Evolutionary conservation across 2,888 invertebrate genomes (phyloP).

Genomic region (Sturmia bella): DNA sequence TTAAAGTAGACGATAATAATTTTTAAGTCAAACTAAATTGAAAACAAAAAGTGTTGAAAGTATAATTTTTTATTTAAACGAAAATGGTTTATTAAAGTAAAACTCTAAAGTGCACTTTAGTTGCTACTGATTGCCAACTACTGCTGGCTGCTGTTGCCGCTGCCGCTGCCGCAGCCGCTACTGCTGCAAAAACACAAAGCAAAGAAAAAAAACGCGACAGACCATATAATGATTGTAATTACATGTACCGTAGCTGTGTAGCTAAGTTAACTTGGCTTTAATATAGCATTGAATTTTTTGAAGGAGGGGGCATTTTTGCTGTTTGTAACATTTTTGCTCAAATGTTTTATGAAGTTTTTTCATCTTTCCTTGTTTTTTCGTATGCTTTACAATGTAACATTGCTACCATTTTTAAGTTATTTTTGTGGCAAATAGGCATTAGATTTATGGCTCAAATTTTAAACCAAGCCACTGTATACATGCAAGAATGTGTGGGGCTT

Average conservation of each 20-base stretch:
- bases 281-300: conserved; percentile 58
- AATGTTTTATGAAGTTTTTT: conserved; percentile 1
- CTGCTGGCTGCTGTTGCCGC: conserved; percentile 4
- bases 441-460: conserved; percentile 63
- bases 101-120: conserved; percentile 79
- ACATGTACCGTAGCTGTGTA: conserved; percentile 69
- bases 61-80: conserved; percentile 45
- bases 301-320: conserved; percentile 52
- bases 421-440: conserved; percentile 66
- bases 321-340: conserved; percentile 10
- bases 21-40: conserved; percentile 55
- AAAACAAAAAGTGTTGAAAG: conserved; percentile 63
- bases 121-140: conserved; percentile 66
- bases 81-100: conserved; percentile 48
- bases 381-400: conserved; percentile 49
- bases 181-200: conserved; percentile 33
- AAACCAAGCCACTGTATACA: conserved; percentile 23
- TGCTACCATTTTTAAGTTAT: conserved; percentile 65
- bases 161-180: background rate
- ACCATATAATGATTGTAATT: conserved; percentile 73
- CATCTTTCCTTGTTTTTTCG: background rate
- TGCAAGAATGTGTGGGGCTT: conserved; percentile 36
- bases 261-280: conserved; percentile 61
- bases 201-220: conserved; percentile 72
- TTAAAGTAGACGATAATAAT: conserved; percentile 39